Conservation (phyloP, 2,888 invertebrate genomes). For the Syritta pipiens region DNA sequence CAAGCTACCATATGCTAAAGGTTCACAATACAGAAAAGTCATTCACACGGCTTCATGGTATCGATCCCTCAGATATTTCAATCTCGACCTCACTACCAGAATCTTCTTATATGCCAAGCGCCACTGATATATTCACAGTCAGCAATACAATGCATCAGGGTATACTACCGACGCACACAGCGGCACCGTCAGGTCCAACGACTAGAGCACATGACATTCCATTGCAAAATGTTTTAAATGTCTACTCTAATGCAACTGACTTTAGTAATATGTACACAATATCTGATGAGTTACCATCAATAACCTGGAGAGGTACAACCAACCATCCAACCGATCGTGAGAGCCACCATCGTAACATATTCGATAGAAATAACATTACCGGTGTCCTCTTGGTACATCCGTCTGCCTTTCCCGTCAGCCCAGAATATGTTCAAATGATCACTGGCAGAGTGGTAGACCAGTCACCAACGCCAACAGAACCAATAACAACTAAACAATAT, state of each 20-base stretch:
- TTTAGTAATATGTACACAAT: slow-evolving; percentile 48
- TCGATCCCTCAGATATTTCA: slow-evolving; percentile 49
- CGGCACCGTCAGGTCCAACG: slow-evolving; percentile 2
- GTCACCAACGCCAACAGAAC: slow-evolving; percentile 59
- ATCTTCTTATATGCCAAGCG: slow-evolving; percentile 35
- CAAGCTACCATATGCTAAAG: slow-evolving; percentile 75
- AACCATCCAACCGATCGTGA: slow-evolving; percentile 6
- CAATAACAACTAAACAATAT: slow-evolving; percentile 53
- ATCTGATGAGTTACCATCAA: slow-evolving; percentile 36
- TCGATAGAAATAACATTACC: slow-evolving; percentile 40
- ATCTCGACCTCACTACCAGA: slow-evolving; percentile 51
- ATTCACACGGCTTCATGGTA: slow-evolving; percentile 63
- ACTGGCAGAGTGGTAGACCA: slow-evolving; percentile 49
- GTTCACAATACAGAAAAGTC: slow-evolving; percentile 72
- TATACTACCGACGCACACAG: slow-evolving; percentile 17
- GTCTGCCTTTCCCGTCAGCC: slow-evolving; percentile 49
- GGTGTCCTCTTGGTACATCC: slow-evolving; percentile 52
- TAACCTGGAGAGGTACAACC: slow-evolving; percentile 40
- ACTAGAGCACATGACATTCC: slow-evolving; percentile 11
- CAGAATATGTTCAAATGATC: slow-evolving; percentile 59
- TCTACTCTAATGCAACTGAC: slow-evolving; percentile 43
- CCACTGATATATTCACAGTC: slow-evolving; percentile 40
- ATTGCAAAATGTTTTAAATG: slow-evolving; percentile 16
- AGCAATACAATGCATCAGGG: slow-evolving; percentile 38
- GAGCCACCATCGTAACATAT: slow-evolving; percentile 25